These are phyloP conservation scores for Cephonodes hylas DNA, from an alignment of 2,888 invertebrate genomes.

Conservation along the genomic window DNA sequence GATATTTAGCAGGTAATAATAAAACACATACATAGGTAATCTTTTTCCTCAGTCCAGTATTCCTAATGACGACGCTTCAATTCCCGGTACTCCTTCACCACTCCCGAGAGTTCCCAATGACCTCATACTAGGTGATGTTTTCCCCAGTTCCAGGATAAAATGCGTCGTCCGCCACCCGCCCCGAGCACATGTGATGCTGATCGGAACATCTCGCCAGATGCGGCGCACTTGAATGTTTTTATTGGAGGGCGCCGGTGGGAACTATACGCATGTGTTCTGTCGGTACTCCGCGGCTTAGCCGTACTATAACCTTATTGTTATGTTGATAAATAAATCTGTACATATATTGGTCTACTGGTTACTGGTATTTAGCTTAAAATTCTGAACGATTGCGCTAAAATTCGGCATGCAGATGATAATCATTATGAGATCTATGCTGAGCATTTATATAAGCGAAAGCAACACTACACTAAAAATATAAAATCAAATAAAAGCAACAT, in stretches of 20 bases:
- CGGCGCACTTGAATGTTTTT: conserved; percentile 59
- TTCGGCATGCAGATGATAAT: too few relatives aligned
- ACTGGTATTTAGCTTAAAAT: not conserved
- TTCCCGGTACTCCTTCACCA: not conserved
- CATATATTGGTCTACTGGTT: too few relatives aligned
- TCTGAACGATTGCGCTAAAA: too few relatives aligned
- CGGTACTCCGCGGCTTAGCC: not conserved
- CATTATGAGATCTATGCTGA: too few relatives aligned
- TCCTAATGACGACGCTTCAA: not conserved
- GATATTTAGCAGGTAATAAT: too few relatives aligned
- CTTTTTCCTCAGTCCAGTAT: too few relatives aligned
- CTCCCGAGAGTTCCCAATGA: too few relatives aligned
- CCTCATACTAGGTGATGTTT: not conserved
- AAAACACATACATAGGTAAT: too few relatives aligned
- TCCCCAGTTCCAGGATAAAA: conserved; percentile 5
- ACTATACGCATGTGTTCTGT: conserved; percentile 22
- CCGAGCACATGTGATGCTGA: conserved; percentile 47
- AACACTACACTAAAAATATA: not conserved
- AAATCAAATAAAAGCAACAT: not conserved
- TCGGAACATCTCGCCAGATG: conserved; percentile 56
- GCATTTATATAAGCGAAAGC: not conserved
- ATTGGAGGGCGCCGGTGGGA: conserved; percentile 50
- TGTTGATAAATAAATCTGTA: not conserved
- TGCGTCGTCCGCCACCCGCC: too few relatives aligned
- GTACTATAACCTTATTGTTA: not conserved